Evolutionary conservation across 1,140 invertebrate genomes (phyloP).

Genomic region (Vollenhovia emeryi): DNA sequence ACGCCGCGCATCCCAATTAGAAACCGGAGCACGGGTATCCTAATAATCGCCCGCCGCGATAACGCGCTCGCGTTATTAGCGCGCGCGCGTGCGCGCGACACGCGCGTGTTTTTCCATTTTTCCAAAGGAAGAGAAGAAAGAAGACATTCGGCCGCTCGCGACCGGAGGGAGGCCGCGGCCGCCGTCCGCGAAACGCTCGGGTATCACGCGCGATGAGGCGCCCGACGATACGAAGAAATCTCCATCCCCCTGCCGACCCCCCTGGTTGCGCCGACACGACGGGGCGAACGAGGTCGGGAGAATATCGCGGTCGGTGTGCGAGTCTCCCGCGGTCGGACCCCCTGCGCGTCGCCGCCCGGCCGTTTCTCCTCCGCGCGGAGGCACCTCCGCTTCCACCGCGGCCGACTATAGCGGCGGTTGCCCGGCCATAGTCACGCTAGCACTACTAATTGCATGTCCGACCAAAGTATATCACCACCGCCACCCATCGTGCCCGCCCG

Average conservation of each 20-base stretch:
- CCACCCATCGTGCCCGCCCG: conserved; percentile 70
- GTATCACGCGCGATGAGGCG: conserved; percentile 21
- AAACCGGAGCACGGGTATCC: neutral
- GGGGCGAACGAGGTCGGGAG: conserved; percentile 64
- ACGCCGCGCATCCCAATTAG: neutral
- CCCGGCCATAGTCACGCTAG: conserved; percentile 78
- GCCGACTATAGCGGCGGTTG: conserved; percentile 54
- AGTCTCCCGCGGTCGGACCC: conserved; percentile 41
- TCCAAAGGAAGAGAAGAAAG: neutral
- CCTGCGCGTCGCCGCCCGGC: conserved; percentile 16
- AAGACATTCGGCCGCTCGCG: conserved; percentile 1
- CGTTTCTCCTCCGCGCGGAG: neutral
- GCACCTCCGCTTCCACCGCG: conserved; percentile 42
- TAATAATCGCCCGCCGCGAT: neutral
- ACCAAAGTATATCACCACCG: conserved; percentile 80
- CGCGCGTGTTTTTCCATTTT: neutral
- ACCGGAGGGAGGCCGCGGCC: too few relatives aligned
- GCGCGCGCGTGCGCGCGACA: neutral
- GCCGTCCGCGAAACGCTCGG: neutral
- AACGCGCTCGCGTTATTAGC: neutral
- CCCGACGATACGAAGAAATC: conserved; percentile 61
- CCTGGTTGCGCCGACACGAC: neutral
- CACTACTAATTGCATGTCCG: conserved; percentile 82
- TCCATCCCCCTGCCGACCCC: neutral
- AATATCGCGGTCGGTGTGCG: conserved; percentile 56